These are phyloP conservation scores for Buphagus erythrorhynchus DNA, from an alignment of 2,797 vertebrate genomes.

Conservation along the genomic window DNA sequence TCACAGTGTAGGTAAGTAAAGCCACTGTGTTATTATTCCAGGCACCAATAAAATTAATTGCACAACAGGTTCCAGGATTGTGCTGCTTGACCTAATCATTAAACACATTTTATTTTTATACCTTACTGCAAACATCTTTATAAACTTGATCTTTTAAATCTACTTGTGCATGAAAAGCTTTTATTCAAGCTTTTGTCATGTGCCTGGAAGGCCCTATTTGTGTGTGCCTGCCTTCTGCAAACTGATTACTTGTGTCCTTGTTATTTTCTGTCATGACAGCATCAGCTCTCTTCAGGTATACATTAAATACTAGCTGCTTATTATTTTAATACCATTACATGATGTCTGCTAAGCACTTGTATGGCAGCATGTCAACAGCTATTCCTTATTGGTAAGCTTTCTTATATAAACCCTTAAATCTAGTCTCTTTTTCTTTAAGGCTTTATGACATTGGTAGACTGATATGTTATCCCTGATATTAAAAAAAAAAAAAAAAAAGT, in stretches of 20 bases:
- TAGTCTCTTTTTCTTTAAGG: neutral
- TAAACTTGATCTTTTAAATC: neutral
- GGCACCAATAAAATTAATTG: neutral
- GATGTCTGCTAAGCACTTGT: neutral
- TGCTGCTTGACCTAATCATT: neutral
- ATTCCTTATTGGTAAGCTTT: neutral
- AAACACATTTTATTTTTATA: neutral
- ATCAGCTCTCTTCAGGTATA: neutral
- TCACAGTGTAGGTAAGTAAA: neutral
- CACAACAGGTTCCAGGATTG: neutral
- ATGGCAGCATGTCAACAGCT: neutral
- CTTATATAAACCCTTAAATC: neutral
- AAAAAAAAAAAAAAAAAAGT: accelerated
- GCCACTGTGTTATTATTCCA: neutral
- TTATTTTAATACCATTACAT: neutral
- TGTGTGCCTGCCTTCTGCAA: neutral
- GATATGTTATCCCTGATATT: neutral
- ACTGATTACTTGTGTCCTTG: neutral
- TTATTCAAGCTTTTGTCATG: neutral
- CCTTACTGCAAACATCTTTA: neutral
- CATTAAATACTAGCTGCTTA: neutral
- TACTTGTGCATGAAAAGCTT: neutral
- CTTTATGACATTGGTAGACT: neutral
- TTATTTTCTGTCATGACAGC: neutral
- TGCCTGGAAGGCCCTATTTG: neutral